Evolutionary conservation across 2,888 invertebrate species (phyloP).

Genomic region (Leptogaster cylindrica): DNA sequence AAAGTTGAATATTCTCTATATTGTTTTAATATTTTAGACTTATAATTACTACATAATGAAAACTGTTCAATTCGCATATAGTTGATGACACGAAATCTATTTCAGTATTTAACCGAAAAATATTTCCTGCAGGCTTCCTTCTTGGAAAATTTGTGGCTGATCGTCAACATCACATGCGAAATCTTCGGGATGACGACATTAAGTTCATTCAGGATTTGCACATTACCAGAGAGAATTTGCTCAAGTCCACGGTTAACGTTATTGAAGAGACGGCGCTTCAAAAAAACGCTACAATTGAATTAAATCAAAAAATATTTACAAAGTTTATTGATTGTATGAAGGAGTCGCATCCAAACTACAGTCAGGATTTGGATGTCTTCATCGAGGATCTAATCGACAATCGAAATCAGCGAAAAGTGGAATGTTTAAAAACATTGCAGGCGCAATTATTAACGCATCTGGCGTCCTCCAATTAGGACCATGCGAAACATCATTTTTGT

Average conservation of each 20-base stretch:
- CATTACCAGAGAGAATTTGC: neutral
- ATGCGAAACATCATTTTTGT: neutral
- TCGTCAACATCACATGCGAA: constrained; percentile 55
- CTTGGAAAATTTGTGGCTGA: constrained; percentile 61
- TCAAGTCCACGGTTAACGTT: too few species aligned
- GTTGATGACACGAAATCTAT: neutral
- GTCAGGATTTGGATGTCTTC: constrained; percentile 16
- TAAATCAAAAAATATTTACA: constrained; percentile 11
- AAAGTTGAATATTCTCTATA: too few species aligned
- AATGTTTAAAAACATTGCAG: constrained; percentile 16
- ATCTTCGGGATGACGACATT: constrained; percentile 52
- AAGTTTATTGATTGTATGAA: constrained; percentile 32
- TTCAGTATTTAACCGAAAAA: too few species aligned
- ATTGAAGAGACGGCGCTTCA: too few species aligned
- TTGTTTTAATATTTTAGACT: too few species aligned
- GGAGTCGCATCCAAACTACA: constrained; percentile 8
- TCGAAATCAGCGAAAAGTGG: constrained; percentile 29
- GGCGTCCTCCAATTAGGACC: neutral
- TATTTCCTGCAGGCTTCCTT: constrained; percentile 55
- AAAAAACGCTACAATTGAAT: neutral
- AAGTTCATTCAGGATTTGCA: constrained; percentile 29
- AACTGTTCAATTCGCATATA: too few species aligned
- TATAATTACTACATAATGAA: too few species aligned
- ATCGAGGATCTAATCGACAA: constrained; percentile 10
- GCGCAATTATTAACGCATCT: too few species aligned